Base-by-base conservation (phyloP, 1,140 invertebrate genomes). In the Cyrtorhinus lividipennis region DNA sequence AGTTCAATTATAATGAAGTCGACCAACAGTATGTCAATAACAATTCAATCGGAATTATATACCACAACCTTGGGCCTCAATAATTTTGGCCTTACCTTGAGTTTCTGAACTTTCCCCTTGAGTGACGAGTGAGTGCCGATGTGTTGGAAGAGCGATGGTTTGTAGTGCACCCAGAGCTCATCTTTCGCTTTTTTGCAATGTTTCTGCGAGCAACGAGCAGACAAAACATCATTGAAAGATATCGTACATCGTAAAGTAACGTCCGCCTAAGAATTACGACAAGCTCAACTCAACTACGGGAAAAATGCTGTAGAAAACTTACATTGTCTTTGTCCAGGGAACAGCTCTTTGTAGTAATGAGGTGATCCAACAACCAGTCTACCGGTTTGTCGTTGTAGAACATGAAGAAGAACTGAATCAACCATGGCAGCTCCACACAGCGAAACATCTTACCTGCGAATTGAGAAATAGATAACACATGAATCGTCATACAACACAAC, bases 311-410 rank as follows among this genome's bases (percentile, higher is more conserved):
- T n/a, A n/a, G n/a, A n/a, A n/a, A n/a, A 81, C 83, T 82, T 76
- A 90, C 87, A 63, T 77, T 75, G 72, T 87, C 85, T 73, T 87
- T 89, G 67, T 92, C 88, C 59, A 88, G 84, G 66, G 84, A 86
- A 73, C 95, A 98, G 22, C 92, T 85, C 77, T 92, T 92, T 0
- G 93, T 92, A 64, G 86, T 85, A 26, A 96, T 83, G 60, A 95
- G 83, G 74, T 94, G 86, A 67, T 95, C 92, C 3, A 98, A 76
- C 1, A 98, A 76, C 95, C 95, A 98, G 73, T 98, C 95, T 0
- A 96, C 92, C 0, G 95, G 95, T 76, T 97, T 95, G 71, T 96
- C 92, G 71, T 89, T 90, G 74, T 95, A 88, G 75, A 96, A 95
- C 79, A 92, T 90, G 68, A 97, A 81, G 70, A 97, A 92, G 74